Conservation (phyloP, 1,140 invertebrate genomes). For the Drosophila melanica region DNA sequence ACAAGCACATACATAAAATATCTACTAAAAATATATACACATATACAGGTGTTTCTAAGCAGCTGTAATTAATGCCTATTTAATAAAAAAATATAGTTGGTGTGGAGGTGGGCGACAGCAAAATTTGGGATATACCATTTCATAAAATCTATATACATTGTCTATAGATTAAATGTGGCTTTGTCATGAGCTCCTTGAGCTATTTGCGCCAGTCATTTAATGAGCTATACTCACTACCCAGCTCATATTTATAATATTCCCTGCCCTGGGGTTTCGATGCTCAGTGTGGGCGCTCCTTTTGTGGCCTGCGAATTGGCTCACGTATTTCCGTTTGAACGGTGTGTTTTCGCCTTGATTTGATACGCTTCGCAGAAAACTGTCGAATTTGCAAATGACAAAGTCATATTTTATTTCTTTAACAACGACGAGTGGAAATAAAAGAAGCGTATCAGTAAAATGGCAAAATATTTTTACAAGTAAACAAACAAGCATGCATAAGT, state of each 20-base stretch:
- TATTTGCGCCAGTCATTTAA: conserved; percentile 69
- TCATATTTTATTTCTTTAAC: conserved; percentile 20
- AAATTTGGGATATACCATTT: conserved; percentile 2
- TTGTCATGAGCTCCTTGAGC: conserved; percentile 37
- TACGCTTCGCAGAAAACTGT: conserved; percentile 65
- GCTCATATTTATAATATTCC: conserved; percentile 35
- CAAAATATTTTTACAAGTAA: conserved; percentile 31
- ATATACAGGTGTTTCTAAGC: neutral
- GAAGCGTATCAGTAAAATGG: neutral
- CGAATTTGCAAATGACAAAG: conserved; percentile 59
- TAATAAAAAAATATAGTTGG: neutral
- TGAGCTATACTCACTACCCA: conserved; percentile 56
- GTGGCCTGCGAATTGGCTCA: conserved; percentile 14
- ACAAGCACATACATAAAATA: neutral
- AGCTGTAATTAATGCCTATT: conserved; percentile 50
- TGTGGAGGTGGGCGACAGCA: neutral
- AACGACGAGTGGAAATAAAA: conserved; percentile 46
- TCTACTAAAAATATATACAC: neutral
- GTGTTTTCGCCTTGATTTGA: conserved; percentile 57
- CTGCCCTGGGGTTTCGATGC: conserved; percentile 18
- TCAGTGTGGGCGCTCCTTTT: conserved; percentile 18
- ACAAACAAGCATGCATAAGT: conserved; percentile 30
- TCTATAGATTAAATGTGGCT: conserved; percentile 6
- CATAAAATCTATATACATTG: conserved; percentile 13
- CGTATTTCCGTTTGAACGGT: conserved; percentile 9